Evolutionary conservation across 1,140 invertebrate species (phyloP).

Genomic region (Neuroterus valhalla): DNA sequence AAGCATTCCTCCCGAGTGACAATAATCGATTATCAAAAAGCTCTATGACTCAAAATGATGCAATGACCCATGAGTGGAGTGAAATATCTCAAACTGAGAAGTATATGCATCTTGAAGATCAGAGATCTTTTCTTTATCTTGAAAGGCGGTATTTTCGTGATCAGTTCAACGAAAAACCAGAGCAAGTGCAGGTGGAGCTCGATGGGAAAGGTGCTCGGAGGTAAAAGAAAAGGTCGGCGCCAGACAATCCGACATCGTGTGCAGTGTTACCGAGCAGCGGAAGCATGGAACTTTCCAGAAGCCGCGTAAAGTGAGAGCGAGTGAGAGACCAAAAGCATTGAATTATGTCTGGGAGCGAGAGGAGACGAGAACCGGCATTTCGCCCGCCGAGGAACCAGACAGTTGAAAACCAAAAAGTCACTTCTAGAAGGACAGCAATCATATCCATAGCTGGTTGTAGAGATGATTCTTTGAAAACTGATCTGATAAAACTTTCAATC

Average conservation of each 20-base stretch:
- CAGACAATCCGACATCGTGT: background rate
- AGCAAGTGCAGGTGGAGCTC: background rate
- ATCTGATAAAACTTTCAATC: too few relatives aligned
- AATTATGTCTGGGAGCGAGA: background rate
- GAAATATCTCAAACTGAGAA: too few relatives aligned
- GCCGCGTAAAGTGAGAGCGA: conserved; percentile 42
- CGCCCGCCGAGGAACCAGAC: background rate
- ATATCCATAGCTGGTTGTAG: too few relatives aligned
- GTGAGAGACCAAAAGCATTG: conserved; percentile 20
- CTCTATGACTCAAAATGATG: too few relatives aligned
- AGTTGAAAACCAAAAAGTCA: background rate
- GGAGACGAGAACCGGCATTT: conserved; percentile 4
- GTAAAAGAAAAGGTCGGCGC: background rate
- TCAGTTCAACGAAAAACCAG: background rate
- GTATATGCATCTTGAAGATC: too few relatives aligned
- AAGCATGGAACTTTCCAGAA: conserved; percentile 68
- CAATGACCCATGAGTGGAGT: too few relatives aligned
- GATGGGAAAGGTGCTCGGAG: background rate
- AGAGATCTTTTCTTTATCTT: too few relatives aligned
- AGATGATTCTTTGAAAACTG: too few relatives aligned
- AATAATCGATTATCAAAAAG: background rate
- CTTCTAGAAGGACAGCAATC: too few relatives aligned
- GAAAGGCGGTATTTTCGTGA: too few relatives aligned
- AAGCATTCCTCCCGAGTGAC: background rate
- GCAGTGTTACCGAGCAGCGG: conserved; percentile 10